A percentile compares a stretch with the other conserved stretches of the same genome.
phyloP scores from a whole-genome alignment of 1,140 invertebrate genomes.

The Dryas iulia region DNA sequence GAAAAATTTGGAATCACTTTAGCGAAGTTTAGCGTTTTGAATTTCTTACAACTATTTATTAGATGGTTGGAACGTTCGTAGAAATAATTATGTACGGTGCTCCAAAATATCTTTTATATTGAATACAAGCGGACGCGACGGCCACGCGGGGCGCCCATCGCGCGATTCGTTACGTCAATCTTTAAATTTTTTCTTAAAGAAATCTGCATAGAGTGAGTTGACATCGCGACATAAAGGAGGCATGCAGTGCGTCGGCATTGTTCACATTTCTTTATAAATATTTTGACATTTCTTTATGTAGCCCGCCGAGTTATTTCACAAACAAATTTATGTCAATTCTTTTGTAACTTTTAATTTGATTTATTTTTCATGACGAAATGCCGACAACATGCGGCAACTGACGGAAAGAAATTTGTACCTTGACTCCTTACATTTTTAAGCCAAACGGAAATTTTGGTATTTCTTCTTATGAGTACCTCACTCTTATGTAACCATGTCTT shows the following conservation, averaged over 20 bases:
- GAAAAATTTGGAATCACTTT: conserved; percentile 40
- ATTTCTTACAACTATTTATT: conserved; percentile 68
- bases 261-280: conserved; percentile 77
- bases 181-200: conserved; percentile 63
- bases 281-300: conserved; percentile 77
- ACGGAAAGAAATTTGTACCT: conserved; percentile 62
- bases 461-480: background rate
- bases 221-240: conserved; percentile 66
- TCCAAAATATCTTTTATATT: conserved; percentile 59
- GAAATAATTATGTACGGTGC: conserved; percentile 76
- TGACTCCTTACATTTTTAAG: background rate
- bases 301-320: conserved; percentile 62
- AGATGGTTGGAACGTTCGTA: conserved; percentile 62
- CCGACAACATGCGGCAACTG: conserved; percentile 57
- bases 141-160: conserved; percentile 61
- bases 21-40: conserved; percentile 42
- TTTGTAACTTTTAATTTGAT: conserved; percentile 77
- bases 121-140: conserved; percentile 50
- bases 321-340: conserved; percentile 71
- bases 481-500: too few relatives aligned
- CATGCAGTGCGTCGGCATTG: conserved; percentile 64
- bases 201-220: conserved; percentile 77
- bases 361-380: conserved; percentile 73
- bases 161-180: conserved; percentile 78
- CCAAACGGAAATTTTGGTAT: background rate